Percentiles rank a stretch among this genome's conserved stretches.
Evolutionary conservation across 2,113 vertebrate genomes (phyloP).

Genomic region (Istiophorus platypterus): DNA sequence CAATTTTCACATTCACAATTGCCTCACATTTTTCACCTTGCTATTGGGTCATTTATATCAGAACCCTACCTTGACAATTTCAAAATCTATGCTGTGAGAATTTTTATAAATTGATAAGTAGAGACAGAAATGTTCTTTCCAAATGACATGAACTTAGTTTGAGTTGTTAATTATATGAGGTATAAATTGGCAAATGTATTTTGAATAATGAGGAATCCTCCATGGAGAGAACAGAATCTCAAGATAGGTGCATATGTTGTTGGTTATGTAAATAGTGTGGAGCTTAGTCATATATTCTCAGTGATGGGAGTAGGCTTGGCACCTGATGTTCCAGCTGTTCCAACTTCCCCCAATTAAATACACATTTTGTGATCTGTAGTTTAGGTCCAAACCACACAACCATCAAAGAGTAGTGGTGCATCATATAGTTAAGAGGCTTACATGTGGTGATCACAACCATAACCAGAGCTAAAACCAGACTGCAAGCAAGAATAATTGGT

Average conservation of each 20-base stretch:
- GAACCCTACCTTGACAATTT: background rate
- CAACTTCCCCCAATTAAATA: background rate
- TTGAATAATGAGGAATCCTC: constrained; percentile 19
- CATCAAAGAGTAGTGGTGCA: background rate
- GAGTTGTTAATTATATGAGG: constrained; percentile 29
- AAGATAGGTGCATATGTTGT: background rate
- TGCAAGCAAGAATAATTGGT: background rate
- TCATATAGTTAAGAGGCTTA: background rate
- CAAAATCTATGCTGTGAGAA: background rate
- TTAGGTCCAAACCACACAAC: background rate
- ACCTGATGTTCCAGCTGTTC: background rate
- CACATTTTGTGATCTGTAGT: constrained; percentile 3
- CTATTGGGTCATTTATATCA: background rate
- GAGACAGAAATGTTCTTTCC: constrained; percentile 2
- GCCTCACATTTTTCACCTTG: constrained; percentile 9
- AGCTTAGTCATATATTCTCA: background rate
- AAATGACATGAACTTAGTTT: background rate
- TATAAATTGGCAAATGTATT: constrained; percentile 31
- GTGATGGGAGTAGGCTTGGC: background rate
- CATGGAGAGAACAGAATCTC: background rate
- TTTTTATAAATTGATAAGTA: background rate
- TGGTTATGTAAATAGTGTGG: constrained; percentile 2
- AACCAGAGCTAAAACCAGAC: background rate
- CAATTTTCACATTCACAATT: background rate
- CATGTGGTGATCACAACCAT: background rate